Evolutionary conservation across 2,888 invertebrate species (phyloP), one percentile per base, ranked within the genome.

Genomic region (Epinotia brunnichana): DNA sequence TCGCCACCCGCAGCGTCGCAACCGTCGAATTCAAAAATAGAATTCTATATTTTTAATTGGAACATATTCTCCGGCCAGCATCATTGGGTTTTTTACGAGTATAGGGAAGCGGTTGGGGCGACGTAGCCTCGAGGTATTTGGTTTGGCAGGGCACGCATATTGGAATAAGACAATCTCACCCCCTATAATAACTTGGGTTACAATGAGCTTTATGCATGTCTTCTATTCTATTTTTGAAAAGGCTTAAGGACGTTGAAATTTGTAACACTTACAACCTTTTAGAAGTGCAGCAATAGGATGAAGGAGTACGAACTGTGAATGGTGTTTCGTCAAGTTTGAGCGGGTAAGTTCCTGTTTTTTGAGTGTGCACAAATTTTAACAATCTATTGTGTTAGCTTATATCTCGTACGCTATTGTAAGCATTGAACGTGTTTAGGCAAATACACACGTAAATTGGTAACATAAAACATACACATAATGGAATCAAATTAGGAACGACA

Each of bases 141-240:
- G 83, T 86, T 88, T 88, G 78, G 78, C 78, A 76, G 83, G 82
- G 81, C 82, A 82, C 83, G 85, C 86, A 85, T 90, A 90, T 90
- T 89, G 90, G 86, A 83, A 86, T 85, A 89, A 90, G 90, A 89
- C 87, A 87, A 88, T 89, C 87, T 85, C 84, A 79, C 82, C 86
- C 87, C 83, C 82, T 85, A 79, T 82, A 87, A 88, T 87, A 89
- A 86, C 85, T 81, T 75, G 75, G 56, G 79, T 77, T 81, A 83
- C 82, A 83, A 83, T 82, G 81, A 79, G 75, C 76, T 75, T 74
- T 73, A 74, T 75, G 76, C 75, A 74, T 39, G 19, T 9, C 15
- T 57, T 7, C 11, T 21, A 7, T 41, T 66, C 21, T n/a, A 41
- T 19, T 41, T 41, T 66, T 21, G 54, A 66, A 56, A 66, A 4